Conservation (phyloP, 2,888 invertebrate genomes). For the Drosophila subquinaria region DNA sequence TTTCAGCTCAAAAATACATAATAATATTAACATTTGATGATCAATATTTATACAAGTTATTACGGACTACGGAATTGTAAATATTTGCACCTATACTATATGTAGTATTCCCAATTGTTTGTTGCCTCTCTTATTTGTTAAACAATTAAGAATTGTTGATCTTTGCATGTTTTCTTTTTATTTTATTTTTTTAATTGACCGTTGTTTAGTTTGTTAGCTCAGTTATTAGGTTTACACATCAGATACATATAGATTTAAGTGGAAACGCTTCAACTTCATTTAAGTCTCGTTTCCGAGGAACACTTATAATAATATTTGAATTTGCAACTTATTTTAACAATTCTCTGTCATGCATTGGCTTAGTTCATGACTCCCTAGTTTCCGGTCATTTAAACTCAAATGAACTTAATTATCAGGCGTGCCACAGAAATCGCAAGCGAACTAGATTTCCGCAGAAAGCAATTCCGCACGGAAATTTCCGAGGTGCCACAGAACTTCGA, state of each 20-base stretch:
- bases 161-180: not conserved
- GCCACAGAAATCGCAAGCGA: too few species aligned
- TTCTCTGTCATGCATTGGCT: not conserved
- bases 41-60: constrained; percentile 38
- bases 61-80: constrained; percentile 55
- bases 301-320: too few species aligned
- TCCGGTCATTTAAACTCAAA: too few species aligned
- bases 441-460: too few species aligned
- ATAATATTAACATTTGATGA: constrained; percentile 28
- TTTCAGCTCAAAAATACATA: constrained; percentile 48
- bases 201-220: constrained; percentile 13
- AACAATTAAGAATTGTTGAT: constrained; percentile 32
- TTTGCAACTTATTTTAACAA: not conserved
- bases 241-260: not conserved
- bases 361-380: not conserved
- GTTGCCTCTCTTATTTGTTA: constrained; percentile 43
- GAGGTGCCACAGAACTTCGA: too few species aligned
- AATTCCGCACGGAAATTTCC: too few species aligned
- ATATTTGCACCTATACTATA: constrained; percentile 57
- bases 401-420: too few species aligned
- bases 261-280: not conserved
- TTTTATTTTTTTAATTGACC: not conserved
- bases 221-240: not conserved
- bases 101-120: constrained; percentile 44
- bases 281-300: not conserved